phyloP scores from a whole-genome alignment of 1,140 invertebrate genomes.

The Euura saliciscinereae region DNA sequence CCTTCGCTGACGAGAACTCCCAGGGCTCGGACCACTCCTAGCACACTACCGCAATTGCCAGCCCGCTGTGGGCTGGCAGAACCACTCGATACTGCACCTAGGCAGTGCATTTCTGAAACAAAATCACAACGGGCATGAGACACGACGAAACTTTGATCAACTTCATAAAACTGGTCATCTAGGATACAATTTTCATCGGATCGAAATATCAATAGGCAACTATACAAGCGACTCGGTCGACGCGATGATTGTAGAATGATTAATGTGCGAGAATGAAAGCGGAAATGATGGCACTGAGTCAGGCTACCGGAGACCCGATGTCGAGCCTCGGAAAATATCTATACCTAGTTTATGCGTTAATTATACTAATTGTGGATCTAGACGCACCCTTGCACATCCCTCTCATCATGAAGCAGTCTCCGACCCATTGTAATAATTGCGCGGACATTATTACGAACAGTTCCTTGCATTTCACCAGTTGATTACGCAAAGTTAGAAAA shows the following conservation, averaged over 20 bases:
- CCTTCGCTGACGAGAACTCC: slow-evolving; percentile 73
- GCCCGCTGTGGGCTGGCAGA: slow-evolving; percentile 46
- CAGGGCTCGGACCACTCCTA: slow-evolving; percentile 71
- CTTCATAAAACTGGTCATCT: too few species aligned
- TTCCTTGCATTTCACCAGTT: too few species aligned
- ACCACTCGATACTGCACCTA: slow-evolving; percentile 50
- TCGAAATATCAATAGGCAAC: too few species aligned
- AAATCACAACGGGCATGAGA: too few species aligned
- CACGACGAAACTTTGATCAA: too few species aligned
- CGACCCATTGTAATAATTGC: slow-evolving; percentile 33
- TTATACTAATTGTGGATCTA: neutral
- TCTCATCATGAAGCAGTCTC: slow-evolving; percentile 33
- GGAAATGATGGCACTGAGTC: too few species aligned
- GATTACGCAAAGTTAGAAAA: too few species aligned
- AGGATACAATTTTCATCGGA: too few species aligned
- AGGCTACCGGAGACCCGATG: too few species aligned
- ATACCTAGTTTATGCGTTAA: neutral
- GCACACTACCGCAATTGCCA: slow-evolving; percentile 58
- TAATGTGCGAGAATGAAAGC: too few species aligned
- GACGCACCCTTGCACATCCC: slow-evolving; percentile 31
- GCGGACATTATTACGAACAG: slow-evolving; percentile 12
- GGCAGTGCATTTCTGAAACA: slow-evolving; percentile 55
- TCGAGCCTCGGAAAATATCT: neutral
- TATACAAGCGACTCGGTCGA: too few species aligned
- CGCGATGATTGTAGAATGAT: too few species aligned